Evolutionary conservation across 2,113 vertebrate genomes (phyloP).

Genomic region (Dunckerocampus dactyliophorus): DNA sequence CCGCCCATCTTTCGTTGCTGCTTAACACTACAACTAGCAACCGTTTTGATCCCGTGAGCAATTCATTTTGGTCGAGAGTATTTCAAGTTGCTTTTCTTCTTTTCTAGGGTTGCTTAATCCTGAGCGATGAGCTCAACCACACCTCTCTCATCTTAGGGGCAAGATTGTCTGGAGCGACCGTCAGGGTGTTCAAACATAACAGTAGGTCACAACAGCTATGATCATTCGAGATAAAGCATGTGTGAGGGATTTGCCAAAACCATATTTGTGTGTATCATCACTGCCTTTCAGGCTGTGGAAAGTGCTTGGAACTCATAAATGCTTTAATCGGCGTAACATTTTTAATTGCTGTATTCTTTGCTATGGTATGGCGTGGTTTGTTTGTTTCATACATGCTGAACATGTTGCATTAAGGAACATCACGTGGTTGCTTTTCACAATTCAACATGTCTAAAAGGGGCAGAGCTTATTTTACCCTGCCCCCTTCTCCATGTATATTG

Average conservation of each 20-base stretch:
- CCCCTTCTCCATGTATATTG: no score
- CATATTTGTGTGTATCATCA: not conserved
- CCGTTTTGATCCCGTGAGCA: not conserved
- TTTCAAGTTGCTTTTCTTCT: not conserved
- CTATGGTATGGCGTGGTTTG: no score
- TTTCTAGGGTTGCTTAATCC: slow-evolving; percentile 88
- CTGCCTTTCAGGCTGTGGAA: no score
- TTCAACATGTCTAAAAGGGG: no score
- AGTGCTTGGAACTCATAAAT: no score
- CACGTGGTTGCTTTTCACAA: no score
- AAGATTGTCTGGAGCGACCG: slow-evolving; percentile 85
- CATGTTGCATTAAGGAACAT: no score
- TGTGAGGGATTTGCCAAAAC: not conserved
- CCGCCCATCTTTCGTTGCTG: no score
- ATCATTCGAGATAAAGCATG: not conserved
- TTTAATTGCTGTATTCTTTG: no score
- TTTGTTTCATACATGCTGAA: no score
- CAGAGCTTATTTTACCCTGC: no score
- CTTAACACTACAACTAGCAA: not conserved
- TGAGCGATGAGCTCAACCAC: slow-evolving; percentile 94
- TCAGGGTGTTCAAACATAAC: slow-evolving; percentile 92
- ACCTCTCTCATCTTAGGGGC: slow-evolving; percentile 87
- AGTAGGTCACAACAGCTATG: slow-evolving; percentile 75
- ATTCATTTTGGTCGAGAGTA: not conserved
- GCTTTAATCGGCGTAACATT: no score